Percentiles rank a stretch among this genome's conserved stretches.
Conservation (phyloP, 2,888 invertebrate species). For the Epsilonema sp. region DNA sequence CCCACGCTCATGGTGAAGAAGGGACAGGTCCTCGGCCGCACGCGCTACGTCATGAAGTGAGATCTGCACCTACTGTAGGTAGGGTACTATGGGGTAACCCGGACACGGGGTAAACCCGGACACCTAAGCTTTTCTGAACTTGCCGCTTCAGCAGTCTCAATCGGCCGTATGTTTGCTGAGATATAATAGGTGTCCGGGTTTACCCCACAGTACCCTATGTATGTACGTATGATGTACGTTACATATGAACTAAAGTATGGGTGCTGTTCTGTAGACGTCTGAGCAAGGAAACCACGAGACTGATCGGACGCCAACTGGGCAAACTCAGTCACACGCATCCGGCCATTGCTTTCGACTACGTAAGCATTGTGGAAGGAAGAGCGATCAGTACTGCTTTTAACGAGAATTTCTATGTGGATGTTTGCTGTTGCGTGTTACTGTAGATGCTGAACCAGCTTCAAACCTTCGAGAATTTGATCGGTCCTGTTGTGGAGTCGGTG, state of each 20-base stretch:
- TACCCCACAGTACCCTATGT: too few relatives aligned
- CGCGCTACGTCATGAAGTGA: conserved; percentile 87
- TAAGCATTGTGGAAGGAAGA: too few relatives aligned
- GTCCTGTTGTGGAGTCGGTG: conserved; percentile 86
- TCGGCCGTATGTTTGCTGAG: too few relatives aligned
- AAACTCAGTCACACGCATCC: conserved; percentile 92
- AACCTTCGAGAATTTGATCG: conserved; percentile 77
- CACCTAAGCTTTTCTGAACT: too few relatives aligned
- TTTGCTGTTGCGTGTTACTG: background rate
- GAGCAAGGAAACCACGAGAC: conserved; percentile 94
- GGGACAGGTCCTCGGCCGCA: conserved; percentile 67
- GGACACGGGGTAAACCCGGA: too few relatives aligned
- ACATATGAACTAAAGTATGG: too few relatives aligned
- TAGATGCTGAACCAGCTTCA: conserved; percentile 58
- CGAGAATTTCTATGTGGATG: too few relatives aligned
- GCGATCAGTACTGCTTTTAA: too few relatives aligned
- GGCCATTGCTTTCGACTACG: conserved; percentile 84
- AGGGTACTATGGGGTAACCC: too few relatives aligned
- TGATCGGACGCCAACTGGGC: conserved; percentile 79
- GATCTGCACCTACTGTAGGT: conserved; percentile 34
- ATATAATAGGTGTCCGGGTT: too few relatives aligned
- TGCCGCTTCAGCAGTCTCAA: too few relatives aligned
- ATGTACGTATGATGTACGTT: too few relatives aligned
- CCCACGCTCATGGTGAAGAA: conserved; percentile 61
- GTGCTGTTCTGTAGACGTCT: conserved; percentile 36